A percentile compares a stretch with the other conserved stretches of the same genome.
These are phyloP conservation scores for Indicator maculatus DNA, from an alignment of 2,113 vertebrate genomes.

Conservation along the genomic window DNA sequence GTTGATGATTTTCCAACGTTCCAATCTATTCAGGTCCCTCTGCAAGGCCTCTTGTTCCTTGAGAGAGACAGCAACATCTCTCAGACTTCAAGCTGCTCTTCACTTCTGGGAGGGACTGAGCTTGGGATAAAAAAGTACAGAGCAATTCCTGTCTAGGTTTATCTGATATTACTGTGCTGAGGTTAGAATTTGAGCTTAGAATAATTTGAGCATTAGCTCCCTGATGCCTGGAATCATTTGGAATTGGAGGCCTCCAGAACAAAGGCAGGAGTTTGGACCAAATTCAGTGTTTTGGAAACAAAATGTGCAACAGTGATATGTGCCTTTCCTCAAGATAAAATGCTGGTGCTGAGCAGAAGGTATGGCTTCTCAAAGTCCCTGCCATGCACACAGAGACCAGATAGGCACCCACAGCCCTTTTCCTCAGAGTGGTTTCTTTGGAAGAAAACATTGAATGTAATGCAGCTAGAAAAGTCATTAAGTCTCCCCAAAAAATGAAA, in stretches of 20 bases:
- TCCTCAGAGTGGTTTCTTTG: neutral
- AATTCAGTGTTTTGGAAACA: neutral
- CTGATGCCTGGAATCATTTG: neutral
- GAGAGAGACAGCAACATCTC: neutral
- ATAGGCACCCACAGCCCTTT: neutral
- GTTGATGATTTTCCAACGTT: too few relatives aligned
- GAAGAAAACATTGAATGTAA: neutral
- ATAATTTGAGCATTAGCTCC: neutral
- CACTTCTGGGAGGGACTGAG: neutral
- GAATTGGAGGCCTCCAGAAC: neutral
- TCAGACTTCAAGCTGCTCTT: neutral
- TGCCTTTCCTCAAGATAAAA: neutral
- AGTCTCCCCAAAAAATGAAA: neutral
- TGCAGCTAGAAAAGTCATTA: neutral
- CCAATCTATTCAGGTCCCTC: too few relatives aligned
- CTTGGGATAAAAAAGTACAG: neutral
- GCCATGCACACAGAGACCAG: neutral
- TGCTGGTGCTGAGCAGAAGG: neutral
- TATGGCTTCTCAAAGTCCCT: neutral
- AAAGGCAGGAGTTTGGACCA: rapidly evolving
- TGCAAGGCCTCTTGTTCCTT: too few relatives aligned
- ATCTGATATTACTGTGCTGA: neutral
- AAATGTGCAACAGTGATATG: neutral
- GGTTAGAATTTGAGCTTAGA: neutral
- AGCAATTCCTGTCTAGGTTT: neutral